A percentile compares a stretch with the other conserved stretches of the same genome.
These are phyloP conservation scores for Lophura nycthemera DNA, from an alignment of 2,113 vertebrate species.

Conservation along the genomic window DNA sequence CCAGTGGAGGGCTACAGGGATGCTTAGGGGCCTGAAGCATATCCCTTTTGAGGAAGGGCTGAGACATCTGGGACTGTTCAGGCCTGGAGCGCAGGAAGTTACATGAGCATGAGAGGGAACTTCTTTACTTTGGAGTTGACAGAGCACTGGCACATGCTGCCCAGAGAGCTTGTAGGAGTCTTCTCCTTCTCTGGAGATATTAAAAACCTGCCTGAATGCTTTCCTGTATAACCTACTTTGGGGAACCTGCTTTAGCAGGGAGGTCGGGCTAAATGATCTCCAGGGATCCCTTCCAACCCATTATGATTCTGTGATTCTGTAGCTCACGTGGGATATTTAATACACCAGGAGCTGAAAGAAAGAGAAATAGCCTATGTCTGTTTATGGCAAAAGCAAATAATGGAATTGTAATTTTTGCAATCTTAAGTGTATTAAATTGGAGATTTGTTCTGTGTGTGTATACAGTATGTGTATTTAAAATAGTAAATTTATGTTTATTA, in stretches of 20 bases:
- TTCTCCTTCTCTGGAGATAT: no score
- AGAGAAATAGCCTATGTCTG: neutral
- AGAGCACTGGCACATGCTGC: no score
- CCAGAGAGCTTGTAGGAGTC: no score
- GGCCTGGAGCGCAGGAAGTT: neutral
- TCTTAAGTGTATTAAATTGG: neutral
- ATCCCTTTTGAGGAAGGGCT: neutral
- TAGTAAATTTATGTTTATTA: neutral
- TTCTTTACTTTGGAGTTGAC: no score
- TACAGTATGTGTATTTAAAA: neutral
- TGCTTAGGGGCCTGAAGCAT: neutral
- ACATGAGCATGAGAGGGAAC: no score
- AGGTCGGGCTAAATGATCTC: no score
- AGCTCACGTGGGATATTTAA: neutral
- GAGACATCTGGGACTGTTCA: neutral
- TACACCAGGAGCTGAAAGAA: neutral
- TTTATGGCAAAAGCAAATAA: neutral
- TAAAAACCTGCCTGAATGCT: no score
- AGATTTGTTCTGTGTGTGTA: neutral
- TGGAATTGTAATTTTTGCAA: neutral
- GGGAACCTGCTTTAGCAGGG: no score
- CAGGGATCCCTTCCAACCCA: no score
- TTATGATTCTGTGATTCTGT: no score
- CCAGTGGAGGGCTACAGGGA: neutral
- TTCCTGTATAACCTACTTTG: no score